phyloP scores from a whole-genome alignment of 2,888 invertebrate genomes.

The Pyrocoelia pectoralis region DNA sequence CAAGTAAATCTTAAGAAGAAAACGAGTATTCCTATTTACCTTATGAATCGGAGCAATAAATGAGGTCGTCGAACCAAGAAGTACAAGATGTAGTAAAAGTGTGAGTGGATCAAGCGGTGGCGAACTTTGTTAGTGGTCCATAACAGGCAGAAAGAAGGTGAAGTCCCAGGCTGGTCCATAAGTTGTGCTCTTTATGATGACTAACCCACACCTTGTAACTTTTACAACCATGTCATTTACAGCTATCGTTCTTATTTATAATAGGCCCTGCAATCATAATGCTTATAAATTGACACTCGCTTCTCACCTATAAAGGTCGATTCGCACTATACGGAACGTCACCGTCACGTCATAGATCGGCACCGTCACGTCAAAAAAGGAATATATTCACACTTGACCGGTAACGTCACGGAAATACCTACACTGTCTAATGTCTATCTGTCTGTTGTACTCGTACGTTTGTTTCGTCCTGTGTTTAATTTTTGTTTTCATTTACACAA shows the following conservation, averaged over 20 bases:
- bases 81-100: slow-evolving; percentile 16
- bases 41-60: neutral
- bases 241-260: slow-evolving; percentile 39
- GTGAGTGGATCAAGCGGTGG: slow-evolving; percentile 23
- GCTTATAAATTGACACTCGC: slow-evolving; percentile 34
- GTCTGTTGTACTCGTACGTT: no score
- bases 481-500: no score
- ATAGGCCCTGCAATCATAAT: slow-evolving; percentile 36
- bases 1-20: no score
- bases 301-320: slow-evolving; percentile 31
- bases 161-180: slow-evolving; percentile 39
- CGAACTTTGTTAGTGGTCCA: slow-evolving; percentile 25
- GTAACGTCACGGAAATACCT: no score
- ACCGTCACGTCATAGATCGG: no score
- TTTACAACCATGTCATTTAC: slow-evolving; percentile 41
- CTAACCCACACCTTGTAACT: slow-evolving; percentile 33
- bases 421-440: no score
- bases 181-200: slow-evolving; percentile 39
- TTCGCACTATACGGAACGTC: no score
- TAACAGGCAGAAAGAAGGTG: slow-evolving; percentile 33
- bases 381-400: no score
- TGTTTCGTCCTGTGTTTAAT: no score
- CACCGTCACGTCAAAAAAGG: no score
- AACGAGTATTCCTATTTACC: no score
- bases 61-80: slow-evolving; percentile 26